Conservation (phyloP, 2,888 invertebrate genomes). For the Orthosia incerta region DNA sequence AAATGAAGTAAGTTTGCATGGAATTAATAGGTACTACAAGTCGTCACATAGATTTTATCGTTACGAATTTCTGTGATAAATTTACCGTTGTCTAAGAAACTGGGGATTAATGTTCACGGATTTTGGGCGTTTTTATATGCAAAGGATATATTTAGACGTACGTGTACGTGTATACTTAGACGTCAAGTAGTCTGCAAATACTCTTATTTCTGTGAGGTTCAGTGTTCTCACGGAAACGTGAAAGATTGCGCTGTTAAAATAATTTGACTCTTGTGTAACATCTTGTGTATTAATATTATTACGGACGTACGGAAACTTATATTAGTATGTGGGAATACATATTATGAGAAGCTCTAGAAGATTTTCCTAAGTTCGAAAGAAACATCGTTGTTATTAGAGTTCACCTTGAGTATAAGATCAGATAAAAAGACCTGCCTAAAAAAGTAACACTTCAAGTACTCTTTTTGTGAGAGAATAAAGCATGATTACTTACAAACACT, state of each 20-base stretch:
- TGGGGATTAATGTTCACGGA: conserved; percentile 28
- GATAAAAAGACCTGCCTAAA: neutral
- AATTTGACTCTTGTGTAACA: conserved; percentile 31
- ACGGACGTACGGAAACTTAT: conserved; percentile 5
- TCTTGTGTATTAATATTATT: conserved; percentile 13
- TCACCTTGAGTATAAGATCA: too few relatives aligned
- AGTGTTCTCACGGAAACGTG: conserved; percentile 41
- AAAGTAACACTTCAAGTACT: neutral
- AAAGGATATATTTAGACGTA: too few relatives aligned
- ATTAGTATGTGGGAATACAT: conserved; percentile 1
- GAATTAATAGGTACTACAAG: conserved; percentile 34
- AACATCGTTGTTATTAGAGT: too few relatives aligned
- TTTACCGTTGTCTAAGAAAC: conserved; percentile 35
- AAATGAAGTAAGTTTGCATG: conserved; percentile 53
- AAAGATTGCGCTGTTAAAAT: conserved; percentile 42
- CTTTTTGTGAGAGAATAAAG: neutral
- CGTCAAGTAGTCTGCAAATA: conserved; percentile 48
- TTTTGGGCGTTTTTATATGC: conserved; percentile 42
- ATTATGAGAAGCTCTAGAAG: neutral
- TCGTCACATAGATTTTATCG: conserved; percentile 47
- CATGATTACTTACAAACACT: neutral
- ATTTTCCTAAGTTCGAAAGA: neutral
- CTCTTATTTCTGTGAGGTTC: conserved; percentile 25
- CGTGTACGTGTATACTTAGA: neutral
- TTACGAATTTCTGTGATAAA: conserved; percentile 25